Evolutionary conservation across 2,888 invertebrate genomes (phyloP).

Genomic region (Agonopterix arenella): DNA sequence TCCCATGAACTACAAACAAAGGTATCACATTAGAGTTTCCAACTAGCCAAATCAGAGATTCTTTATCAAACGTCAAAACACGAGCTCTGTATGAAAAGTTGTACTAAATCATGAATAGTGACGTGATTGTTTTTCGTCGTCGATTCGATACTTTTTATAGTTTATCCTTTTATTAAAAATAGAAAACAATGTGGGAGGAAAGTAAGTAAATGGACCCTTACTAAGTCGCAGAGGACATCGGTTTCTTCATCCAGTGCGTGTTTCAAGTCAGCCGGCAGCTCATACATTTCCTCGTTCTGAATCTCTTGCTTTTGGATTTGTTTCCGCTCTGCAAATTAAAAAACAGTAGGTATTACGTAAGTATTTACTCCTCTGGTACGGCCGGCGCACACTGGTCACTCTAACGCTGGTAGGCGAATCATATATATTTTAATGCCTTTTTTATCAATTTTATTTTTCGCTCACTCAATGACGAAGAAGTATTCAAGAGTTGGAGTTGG

Average conservation of each 20-base stretch:
- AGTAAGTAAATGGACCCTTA: conserved; percentile 7
- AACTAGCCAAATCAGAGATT: too few relatives aligned
- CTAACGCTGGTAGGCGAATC: too few relatives aligned
- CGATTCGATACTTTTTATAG: neutral
- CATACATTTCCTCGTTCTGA: conserved; percentile 7
- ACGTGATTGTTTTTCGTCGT: too few relatives aligned
- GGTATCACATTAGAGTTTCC: too few relatives aligned
- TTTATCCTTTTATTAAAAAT: neutral
- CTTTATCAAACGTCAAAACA: neutral
- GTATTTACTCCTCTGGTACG: too few relatives aligned
- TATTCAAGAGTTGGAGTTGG: too few relatives aligned
- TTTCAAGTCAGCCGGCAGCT: conserved; percentile 7
- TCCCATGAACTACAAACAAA: conserved; percentile 10
- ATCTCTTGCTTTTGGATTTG: conserved; percentile 8
- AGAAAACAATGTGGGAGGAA: neutral
- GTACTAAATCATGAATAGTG: neutral
- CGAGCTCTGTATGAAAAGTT: neutral
- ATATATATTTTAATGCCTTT: too few relatives aligned
- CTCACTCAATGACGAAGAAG: too few relatives aligned
- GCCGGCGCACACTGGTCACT: too few relatives aligned
- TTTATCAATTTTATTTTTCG: too few relatives aligned
- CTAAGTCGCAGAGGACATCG: conserved; percentile 9
- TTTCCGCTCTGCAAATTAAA: conserved; percentile 11
- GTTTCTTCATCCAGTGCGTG: conserved; percentile 14
- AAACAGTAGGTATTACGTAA: neutral